These are phyloP conservation scores for Halcyon chelicuti DNA, from an alignment of 2,797 vertebrate species.

Conservation along the genomic window DNA sequence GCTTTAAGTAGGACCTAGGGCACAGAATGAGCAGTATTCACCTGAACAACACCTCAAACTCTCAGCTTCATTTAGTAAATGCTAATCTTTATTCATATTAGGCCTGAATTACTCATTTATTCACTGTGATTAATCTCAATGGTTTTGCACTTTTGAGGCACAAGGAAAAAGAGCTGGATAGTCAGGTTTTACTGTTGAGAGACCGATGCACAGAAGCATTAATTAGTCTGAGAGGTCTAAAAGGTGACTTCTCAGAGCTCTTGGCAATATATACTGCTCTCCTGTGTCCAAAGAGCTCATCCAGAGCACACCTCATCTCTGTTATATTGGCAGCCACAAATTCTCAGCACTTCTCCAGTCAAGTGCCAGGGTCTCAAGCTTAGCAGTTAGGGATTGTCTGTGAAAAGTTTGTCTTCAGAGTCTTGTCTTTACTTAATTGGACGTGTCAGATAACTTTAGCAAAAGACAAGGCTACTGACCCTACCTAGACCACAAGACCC, in stretches of 20 bases:
- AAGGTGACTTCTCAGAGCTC: neutral
- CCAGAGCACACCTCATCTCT: neutral
- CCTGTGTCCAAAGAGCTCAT: neutral
- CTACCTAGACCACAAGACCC: neutral
- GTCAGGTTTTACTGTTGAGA: neutral
- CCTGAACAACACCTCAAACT: neutral
- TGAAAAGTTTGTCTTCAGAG: neutral
- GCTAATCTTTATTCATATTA: neutral
- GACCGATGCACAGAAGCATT: neutral
- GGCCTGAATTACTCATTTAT: neutral
- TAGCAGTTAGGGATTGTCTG: neutral
- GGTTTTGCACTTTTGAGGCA: neutral
- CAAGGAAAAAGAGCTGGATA: neutral
- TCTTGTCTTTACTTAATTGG: neutral
- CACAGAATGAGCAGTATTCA: neutral
- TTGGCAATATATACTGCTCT: accelerated
- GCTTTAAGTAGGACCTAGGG: neutral
- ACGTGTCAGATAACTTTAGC: neutral
- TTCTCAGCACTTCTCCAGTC: neutral
- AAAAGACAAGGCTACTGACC: neutral
- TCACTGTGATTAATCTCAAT: neutral
- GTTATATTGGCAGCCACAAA: neutral
- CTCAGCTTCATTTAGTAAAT: neutral
- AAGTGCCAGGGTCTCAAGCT: neutral
- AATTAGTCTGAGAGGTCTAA: neutral